Conservation (phyloP, 2,113 vertebrate genomes). For the Aleadryas rufinucha region DNA sequence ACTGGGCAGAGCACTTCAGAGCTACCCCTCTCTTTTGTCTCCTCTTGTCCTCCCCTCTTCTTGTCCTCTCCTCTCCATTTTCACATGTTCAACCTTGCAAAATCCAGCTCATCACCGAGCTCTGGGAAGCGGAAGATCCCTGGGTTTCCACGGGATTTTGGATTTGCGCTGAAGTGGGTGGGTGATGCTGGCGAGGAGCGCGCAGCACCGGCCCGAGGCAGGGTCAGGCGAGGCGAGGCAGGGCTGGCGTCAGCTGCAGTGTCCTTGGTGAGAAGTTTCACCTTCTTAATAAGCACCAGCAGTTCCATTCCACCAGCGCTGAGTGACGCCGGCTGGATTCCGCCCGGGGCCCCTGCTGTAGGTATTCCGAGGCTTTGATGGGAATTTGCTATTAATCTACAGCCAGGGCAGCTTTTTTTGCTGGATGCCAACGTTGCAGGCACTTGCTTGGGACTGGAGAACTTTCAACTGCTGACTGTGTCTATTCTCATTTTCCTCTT, state of each 20-base stretch:
- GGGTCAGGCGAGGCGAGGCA: not conserved
- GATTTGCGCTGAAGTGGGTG: not conserved
- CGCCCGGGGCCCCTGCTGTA: not conserved
- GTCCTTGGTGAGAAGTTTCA: not conserved
- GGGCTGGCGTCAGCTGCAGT: not conserved
- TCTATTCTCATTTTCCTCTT: conserved; percentile 7
- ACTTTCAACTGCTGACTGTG: not conserved
- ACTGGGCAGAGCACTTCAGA: not conserved
- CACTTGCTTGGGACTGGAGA: not conserved
- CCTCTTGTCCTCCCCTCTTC: not conserved
- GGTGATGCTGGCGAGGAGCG: fast-evolving
- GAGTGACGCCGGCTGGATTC: not conserved
- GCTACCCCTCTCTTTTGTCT: not conserved
- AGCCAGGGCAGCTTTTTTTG: not conserved
- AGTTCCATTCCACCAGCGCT: not conserved
- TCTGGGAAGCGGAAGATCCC: not conserved
- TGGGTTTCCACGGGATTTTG: fast-evolving
- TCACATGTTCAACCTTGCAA: not conserved
- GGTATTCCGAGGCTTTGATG: not conserved
- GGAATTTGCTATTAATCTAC: not conserved
- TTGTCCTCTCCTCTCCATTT: not conserved
- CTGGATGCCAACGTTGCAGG: not conserved
- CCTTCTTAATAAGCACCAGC: not conserved
- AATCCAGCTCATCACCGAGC: not conserved
- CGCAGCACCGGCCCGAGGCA: not conserved